phyloP scores from a whole-genome alignment of 37 sponge, comb jelly and placozoan species.

The Dysidea cf. avara region DNA sequence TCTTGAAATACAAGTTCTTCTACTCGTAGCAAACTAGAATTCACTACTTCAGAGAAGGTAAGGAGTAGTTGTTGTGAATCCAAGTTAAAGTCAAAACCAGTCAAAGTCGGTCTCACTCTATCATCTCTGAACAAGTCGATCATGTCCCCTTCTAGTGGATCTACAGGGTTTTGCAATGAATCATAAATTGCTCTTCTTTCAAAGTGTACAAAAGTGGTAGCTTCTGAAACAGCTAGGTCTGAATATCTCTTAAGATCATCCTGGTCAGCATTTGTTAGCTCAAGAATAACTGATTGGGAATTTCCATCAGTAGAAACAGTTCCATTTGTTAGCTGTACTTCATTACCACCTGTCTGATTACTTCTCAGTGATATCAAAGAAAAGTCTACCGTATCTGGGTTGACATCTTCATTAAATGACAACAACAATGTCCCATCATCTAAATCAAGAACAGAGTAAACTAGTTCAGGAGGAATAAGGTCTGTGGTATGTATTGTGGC shows the following conservation, averaged over 20 bases:
- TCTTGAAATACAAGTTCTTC: conserved; percentile 63
- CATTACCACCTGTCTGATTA: conserved; percentile 12
- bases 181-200: conserved; percentile 46
- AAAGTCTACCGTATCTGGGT: conserved; percentile 35
- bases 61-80: conserved; percentile 55
- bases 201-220: conserved; percentile 62
- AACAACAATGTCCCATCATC: conserved; percentile 50
- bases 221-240: conserved; percentile 51
- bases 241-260: conserved; percentile 69
- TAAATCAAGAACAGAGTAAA: conserved; percentile 57
- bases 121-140: conserved; percentile 41
- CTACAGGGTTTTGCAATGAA: conserved; percentile 29
- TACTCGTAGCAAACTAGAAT: conserved; percentile 51
- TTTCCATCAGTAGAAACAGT: conserved; percentile 17
- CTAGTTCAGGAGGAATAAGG: conserved; percentile 59
- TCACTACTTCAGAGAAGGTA: conserved; percentile 80
- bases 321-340: conserved; percentile 46
- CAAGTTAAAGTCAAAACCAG: conserved; percentile 64
- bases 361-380: conserved; percentile 39
- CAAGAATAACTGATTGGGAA: conserved; percentile 20
- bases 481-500: conserved; percentile 65
- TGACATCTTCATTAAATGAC: conserved; percentile 73
- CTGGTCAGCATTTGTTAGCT: conserved; percentile 52
- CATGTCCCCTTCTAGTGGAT: conserved; percentile 23
- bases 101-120: conserved; percentile 57